Percentiles rank a stretch among this genome's conserved stretches.
Conservation (phyloP, 2,888 invertebrate species). For the Folsomia candida region DNA sequence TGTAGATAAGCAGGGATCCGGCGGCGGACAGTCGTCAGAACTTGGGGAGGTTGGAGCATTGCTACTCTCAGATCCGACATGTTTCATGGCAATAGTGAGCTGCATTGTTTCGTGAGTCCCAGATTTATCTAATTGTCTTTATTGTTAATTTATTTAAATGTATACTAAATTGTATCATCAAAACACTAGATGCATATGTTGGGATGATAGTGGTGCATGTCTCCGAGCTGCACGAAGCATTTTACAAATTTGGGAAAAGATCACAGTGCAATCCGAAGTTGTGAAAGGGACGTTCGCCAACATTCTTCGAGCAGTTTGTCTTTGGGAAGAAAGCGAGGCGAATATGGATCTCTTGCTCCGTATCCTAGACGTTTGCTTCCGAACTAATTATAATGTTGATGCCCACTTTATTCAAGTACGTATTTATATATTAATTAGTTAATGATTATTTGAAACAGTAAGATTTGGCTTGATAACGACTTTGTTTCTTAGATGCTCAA, state of each 20-base stretch:
- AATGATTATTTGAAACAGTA: background rate
- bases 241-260: slow-evolving; percentile 32
- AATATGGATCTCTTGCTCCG: slow-evolving; percentile 40
- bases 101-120: slow-evolving; percentile 40
- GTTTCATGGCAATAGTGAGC: slow-evolving; percentile 37
- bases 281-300: slow-evolving; percentile 37
- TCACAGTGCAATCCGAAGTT: slow-evolving; percentile 29
- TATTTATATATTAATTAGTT: too few species aligned
- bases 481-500: slow-evolving; percentile 32
- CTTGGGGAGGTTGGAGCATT: slow-evolving; percentile 42
- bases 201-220: slow-evolving; percentile 45
- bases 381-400: slow-evolving; percentile 32
- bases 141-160: too few species aligned
- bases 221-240: slow-evolving; percentile 41
- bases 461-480: background rate
- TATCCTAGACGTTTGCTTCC: slow-evolving; percentile 39
- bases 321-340: slow-evolving; percentile 41
- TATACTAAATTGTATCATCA: background rate
- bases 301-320: slow-evolving; percentile 37
- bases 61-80: slow-evolving; percentile 37
- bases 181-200: slow-evolving; percentile 40
- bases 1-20: background rate
- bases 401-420: slow-evolving; percentile 27
- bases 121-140: too few species aligned
- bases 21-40: slow-evolving; percentile 22